phyloP scores from a whole-genome alignment of 2,113 vertebrate genomes.

The Lampris incognitus region DNA sequence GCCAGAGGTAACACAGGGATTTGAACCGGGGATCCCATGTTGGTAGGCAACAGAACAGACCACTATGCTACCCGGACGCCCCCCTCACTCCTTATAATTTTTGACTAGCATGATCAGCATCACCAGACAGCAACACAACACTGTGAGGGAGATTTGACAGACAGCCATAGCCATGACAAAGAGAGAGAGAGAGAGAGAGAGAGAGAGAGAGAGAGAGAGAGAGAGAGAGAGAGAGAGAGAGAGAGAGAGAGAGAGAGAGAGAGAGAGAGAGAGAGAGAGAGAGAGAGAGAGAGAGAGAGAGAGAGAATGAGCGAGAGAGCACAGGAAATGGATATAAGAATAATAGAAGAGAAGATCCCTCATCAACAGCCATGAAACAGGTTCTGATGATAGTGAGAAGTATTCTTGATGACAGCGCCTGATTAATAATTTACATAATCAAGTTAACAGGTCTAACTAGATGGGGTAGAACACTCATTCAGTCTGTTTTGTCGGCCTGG shows the following conservation, averaged over 20 bases:
- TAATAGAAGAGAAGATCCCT: constrained; percentile 65
- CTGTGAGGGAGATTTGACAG: constrained; percentile 67
- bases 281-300: not conserved
- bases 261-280: constrained; percentile 12
- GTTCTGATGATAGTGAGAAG: constrained; percentile 70
- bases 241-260: constrained; percentile 11
- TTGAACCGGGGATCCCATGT: too few relatives aligned
- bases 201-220: constrained; percentile 1
- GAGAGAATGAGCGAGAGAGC: not conserved
- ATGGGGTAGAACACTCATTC: constrained; percentile 18
- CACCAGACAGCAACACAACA: constrained; percentile 51
- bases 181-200: constrained; percentile 12
- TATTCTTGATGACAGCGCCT: constrained; percentile 64
- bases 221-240: not conserved
- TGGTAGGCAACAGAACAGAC: too few relatives aligned
- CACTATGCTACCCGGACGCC: too few relatives aligned
- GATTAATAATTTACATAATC: constrained; percentile 70
- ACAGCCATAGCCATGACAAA: constrained; percentile 2
- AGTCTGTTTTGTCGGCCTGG: constrained; percentile 8
- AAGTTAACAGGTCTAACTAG: constrained; percentile 40
- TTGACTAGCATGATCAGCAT: constrained; percentile 64
- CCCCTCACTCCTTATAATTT: constrained; percentile 36
- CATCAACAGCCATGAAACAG: constrained; percentile 64
- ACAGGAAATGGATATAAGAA: constrained; percentile 37
- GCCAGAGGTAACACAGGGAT: too few relatives aligned